phyloP scores from a whole-genome alignment of 2,113 vertebrate species.

The Laticauda laticaudata region DNA sequence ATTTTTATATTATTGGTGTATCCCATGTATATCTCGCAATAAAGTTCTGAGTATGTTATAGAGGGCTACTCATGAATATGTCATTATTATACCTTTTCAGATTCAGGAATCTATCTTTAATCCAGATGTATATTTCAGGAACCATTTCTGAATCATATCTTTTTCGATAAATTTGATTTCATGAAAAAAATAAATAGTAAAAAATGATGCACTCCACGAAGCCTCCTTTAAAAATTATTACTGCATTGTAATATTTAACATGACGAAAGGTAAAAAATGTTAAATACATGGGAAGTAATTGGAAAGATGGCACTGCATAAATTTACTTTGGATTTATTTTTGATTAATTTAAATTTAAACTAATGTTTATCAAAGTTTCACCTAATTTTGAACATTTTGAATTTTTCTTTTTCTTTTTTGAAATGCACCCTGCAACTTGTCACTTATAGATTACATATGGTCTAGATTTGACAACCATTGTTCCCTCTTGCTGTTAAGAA shows the following conservation, averaged over 20 bases:
- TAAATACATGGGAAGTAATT: not conserved
- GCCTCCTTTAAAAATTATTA: not conserved
- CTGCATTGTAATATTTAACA: not conserved
- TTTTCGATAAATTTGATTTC: not conserved
- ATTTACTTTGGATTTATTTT: not conserved
- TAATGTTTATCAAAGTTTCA: not conserved
- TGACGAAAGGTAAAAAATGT: not conserved
- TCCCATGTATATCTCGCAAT: not conserved
- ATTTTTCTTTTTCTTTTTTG: not conserved
- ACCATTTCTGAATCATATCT: not conserved
- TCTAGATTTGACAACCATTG: not conserved
- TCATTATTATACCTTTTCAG: not conserved
- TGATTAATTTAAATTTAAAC: not conserved
- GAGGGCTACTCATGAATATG: not conserved
- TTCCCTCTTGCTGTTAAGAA: not conserved
- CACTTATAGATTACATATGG: not conserved
- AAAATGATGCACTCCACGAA: not conserved
- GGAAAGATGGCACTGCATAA: not conserved
- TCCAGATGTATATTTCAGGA: not conserved
- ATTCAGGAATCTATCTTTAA: not conserved
- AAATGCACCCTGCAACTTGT: not conserved
- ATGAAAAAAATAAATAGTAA: not conserved
- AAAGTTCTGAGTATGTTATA: not conserved
- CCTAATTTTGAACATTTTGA: not conserved
- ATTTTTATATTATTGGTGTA: conserved; percentile 19